Evolutionary conservation across 2,888 invertebrate species (phyloP).

Genomic region (Selenia dentaria): DNA sequence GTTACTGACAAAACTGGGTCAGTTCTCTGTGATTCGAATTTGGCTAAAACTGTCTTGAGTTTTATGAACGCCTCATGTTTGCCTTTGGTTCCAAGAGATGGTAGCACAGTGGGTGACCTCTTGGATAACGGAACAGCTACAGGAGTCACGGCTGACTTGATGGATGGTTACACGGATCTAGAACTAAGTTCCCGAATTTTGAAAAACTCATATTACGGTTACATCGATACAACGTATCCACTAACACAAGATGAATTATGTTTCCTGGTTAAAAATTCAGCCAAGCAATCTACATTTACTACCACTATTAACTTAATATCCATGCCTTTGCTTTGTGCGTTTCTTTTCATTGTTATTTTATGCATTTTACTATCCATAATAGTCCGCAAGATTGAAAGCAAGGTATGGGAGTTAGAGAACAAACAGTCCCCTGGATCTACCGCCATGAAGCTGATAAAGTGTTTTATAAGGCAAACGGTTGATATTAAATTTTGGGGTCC

Average conservation of each 20-base stretch:
- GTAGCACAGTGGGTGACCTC: constrained; percentile 69
- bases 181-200: constrained; percentile 82
- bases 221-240: constrained; percentile 80
- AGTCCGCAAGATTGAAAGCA: constrained; percentile 56
- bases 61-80: constrained; percentile 68
- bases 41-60: constrained; percentile 59
- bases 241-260: constrained; percentile 82
- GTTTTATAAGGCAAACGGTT: constrained; percentile 72
- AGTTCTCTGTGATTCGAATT: constrained; percentile 55
- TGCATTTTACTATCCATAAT: constrained; percentile 51
- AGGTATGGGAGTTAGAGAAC: constrained; percentile 47
- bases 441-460: constrained; percentile 64
- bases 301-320: constrained; percentile 66
- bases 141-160: constrained; percentile 71
- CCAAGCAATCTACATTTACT: constrained; percentile 74
- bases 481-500: constrained; percentile 65
- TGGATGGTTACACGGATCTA: constrained; percentile 80
- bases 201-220: constrained; percentile 73
- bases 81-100: constrained; percentile 65
- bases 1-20: constrained; percentile 56
- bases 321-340: constrained; percentile 52
- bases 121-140: constrained; percentile 72
- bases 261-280: constrained; percentile 79
- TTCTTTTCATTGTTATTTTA: constrained; percentile 52
- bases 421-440: constrained; percentile 48